Conservation (phyloP, 2,888 invertebrate genomes). For the Seira sanloemensis region DNA sequence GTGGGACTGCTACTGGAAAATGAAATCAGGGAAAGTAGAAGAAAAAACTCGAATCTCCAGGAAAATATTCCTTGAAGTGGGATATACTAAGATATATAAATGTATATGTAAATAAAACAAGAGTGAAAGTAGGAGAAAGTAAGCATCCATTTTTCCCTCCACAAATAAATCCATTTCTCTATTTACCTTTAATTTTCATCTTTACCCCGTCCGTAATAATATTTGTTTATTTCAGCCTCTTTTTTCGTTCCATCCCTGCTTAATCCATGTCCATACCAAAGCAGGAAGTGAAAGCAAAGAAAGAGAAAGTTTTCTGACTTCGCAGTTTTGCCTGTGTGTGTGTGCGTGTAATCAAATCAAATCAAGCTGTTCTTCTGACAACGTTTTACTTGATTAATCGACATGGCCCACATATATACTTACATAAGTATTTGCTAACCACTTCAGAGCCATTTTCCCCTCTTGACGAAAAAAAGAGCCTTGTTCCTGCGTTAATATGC, state of each 20-base stretch:
- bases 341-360: constrained; percentile 17
- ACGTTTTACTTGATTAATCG: constrained; percentile 53
- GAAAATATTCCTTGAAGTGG: not conserved
- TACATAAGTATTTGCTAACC: constrained; percentile 32
- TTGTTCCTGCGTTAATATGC: no score
- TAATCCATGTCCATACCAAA: not conserved
- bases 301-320: no score
- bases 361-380: constrained; percentile 28
- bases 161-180: not conserved
- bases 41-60: not conserved
- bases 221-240: not conserved
- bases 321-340: no score
- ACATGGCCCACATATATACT: constrained; percentile 40
- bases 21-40: constrained; percentile 10
- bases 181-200: not conserved
- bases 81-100: no score
- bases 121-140: not conserved
- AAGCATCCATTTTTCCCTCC: not conserved
- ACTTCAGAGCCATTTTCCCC: constrained; percentile 10
- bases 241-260: not conserved
- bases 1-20: constrained; percentile 16
- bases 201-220: not conserved
- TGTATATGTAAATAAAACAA: no score
- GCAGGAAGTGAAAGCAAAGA: no score
- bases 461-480: no score